These are phyloP conservation scores for Oedothorax gibbosus DNA, from an alignment of 1,140 invertebrate species.

Conservation along the genomic window DNA sequence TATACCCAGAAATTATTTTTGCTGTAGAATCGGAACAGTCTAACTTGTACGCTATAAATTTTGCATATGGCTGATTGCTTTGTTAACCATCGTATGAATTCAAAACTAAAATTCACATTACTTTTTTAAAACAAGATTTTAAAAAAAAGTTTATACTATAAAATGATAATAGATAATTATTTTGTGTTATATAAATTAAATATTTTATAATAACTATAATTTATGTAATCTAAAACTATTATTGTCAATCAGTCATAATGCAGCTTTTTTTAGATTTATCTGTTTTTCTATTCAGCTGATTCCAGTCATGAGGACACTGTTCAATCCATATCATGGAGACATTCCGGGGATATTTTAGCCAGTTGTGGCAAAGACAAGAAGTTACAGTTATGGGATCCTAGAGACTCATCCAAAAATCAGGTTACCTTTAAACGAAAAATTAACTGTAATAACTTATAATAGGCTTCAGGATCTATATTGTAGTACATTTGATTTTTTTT, in stretches of 20 bases:
- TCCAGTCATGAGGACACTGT: constrained; percentile 85
- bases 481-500: neutral
- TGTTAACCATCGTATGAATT: neutral
- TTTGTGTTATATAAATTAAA: too few relatives aligned
- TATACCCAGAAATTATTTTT: too few relatives aligned
- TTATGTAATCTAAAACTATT: neutral
- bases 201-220: too few relatives aligned
- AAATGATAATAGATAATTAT: too few relatives aligned
- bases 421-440: constrained; percentile 46
- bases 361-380: constrained; percentile 85
- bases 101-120: neutral
- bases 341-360: constrained; percentile 77
- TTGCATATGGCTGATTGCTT: neutral
- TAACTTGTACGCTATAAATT: neutral
- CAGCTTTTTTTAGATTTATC: neutral
- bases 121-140: neutral
- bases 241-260: neutral
- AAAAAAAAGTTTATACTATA: neutral
- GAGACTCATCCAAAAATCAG: constrained; percentile 72
- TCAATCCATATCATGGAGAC: constrained; percentile 86
- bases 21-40: too few relatives aligned
- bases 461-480: too few relatives aligned
- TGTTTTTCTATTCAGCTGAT: constrained; percentile 73
- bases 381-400: constrained; percentile 83
- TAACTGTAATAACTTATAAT: neutral